Base-by-base conservation (phyloP, 2,113 vertebrate genomes). In the Hippopotamus amphibius region DNA sequence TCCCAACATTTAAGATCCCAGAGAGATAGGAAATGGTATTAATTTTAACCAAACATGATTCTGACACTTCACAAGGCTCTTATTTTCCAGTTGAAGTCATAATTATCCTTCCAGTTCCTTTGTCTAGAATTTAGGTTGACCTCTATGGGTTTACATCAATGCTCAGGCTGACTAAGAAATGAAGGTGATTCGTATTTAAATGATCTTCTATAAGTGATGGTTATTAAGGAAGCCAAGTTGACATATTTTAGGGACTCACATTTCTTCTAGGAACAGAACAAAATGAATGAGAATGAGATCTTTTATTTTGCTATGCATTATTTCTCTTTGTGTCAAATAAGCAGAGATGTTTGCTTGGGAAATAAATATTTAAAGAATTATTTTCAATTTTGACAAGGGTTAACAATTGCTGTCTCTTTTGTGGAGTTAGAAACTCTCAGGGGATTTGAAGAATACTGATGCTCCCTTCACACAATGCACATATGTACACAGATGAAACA, bases 1-100 rank as follows among this genome's bases (percentile, higher is more conserved):
- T 95, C 17, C 6, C 66, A 92, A 30, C 30, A 88, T 88, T 88
- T 22, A 96, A 92, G 69, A 72, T 93, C 13, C 8, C 21, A 71
- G 69, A 90, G 33, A 90, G n/a, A 80, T 12, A 76, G 14, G 37
- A 95, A 76, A 37, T 71, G 7, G 3, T 93, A 24, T 53, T 88
- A 59, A 24, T 68, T 80, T 93, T 95, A 92, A 22, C 14, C 16
- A 76, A 48, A 79, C 8, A 26, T 5, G 46, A 65, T 69, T 80
- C 77, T 95, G 30, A 88, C 57, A 55, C 3, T 9, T 72, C 71
- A 74, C 15, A 55, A 16, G 26, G 3, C 30, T 88, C 55, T 90
- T 72, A 76, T 50, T 91, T 82, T 72, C 16, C 59, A 86, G 1
- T 17, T 33, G 4, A 76, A 92, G 21, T 80, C 26, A 22, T 80